Evolutionary conservation across 1,140 invertebrate species (phyloP), one percentile per base, ranked within the genome.

Genomic region (Venturia canescens): DNA sequence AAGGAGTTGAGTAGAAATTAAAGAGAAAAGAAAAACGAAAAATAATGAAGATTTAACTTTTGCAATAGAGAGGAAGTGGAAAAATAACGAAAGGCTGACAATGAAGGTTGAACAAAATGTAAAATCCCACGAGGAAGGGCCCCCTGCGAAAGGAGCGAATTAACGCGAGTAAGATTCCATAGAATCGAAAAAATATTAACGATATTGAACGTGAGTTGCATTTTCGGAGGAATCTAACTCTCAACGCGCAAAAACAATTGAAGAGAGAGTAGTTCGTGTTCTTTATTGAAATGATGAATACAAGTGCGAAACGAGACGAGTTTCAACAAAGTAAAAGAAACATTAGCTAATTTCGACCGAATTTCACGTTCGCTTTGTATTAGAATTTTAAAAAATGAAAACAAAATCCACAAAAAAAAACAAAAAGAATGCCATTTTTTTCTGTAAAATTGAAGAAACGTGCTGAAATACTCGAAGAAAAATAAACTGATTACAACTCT

Each of bases 31-130:
- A 74, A 75, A 23, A 72, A 72, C n/a, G n/a, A 21, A 50, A 75
- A 31, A 83, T 89, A 87, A 86, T 87, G 87, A 88, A 87, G 84
- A 70, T 85, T 75, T 86, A 86, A 86, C 84, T 88, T 89, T 89
- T 88, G 86, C 86, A 90, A 89, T 90, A 90, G 84, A 80, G 77
- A 78, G 57, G 67, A 72, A 70, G 48, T 29, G 66, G 78, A 77
- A 82, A 82, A 78, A 81, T 48, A 83, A 82, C 57, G 60, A 86
- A 69, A 60, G 83, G 70, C 76, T 82, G 80, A 84, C 75, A 21
- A 81, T 78, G 31, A 79, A 80, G 72, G 74, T 34, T 53, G 80
- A 76, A 27, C 69, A 48, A 63, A 81, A 60, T 63, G 74, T 76
- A 38, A 60, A 63, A 76, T 76, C 11, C 38, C 31, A 34, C 31